Base-by-base conservation (phyloP, 2,888 invertebrate species). In the Pheosia tremula region DNA sequence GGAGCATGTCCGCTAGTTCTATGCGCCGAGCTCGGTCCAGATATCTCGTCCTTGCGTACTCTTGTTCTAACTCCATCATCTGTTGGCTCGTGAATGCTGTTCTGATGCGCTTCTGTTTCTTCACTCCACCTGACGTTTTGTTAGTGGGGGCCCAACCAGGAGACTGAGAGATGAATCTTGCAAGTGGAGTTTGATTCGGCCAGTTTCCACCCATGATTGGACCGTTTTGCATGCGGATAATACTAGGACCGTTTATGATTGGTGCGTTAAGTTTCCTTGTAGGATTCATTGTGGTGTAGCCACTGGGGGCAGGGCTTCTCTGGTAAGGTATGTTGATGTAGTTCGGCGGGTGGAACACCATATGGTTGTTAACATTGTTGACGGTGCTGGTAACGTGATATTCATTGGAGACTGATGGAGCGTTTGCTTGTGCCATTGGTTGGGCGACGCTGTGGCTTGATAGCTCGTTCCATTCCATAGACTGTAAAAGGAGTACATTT, bases 71-170 rank as follows among this genome's bases (percentile, higher is more conserved):
- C 73, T 96, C 95, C 67, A 96, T 94, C 72, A 97, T 91, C 84
- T 97, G 97, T 0, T 94, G 90, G 60, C 96, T 97, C 0, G 97
- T 96, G 84, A 97, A 97, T 0, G 97, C 97, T 0, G 97, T 98
- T 56, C 97, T 93, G 0, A 96, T 94, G 24, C 97, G 93, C 82
- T 97, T 97, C 9, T 79, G 86, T 68, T 89, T 90, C 56, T 84
- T 85, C 0, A 81, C 74, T 60, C 77, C 78, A 11, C 72, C 77
- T 43, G 64, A 63, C 5, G 77, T 56, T 68, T 82, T 85, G 49
- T 66, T 69, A 3, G 61, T 60, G 45, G 55, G 71, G 5, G 41
- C 72, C 75, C 76, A 79, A 10, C 56, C 59, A 11, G 67, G 50
- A n/a, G 74, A 37, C 61, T 75, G 78, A 10, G 62, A n/a, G 9